These are phyloP conservation scores for Vidua chalybeata DNA, from an alignment of 2,113 vertebrate species.

Conservation along the genomic window DNA sequence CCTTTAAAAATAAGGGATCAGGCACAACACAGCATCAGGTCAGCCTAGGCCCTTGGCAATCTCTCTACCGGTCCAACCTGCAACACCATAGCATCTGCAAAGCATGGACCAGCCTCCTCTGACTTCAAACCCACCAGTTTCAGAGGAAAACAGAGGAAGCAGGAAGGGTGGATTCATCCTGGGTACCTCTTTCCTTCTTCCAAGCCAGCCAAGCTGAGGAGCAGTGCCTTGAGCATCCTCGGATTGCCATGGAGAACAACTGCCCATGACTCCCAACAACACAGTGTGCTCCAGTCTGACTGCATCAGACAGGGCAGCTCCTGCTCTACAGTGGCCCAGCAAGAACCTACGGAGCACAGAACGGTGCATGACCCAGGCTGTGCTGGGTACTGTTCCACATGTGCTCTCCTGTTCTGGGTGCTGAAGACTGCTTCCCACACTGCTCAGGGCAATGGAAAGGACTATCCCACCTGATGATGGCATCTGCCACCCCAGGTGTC, in stretches of 20 bases:
- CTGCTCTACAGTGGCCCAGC: background rate
- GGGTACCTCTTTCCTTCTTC: background rate
- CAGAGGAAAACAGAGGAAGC: background rate
- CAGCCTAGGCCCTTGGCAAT: background rate
- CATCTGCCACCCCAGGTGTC: background rate
- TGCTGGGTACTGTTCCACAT: background rate
- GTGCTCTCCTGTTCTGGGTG: background rate
- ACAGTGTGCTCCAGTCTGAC: background rate
- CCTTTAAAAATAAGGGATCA: background rate
- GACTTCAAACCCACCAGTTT: background rate
- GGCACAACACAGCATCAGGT: background rate
- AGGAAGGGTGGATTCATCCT: background rate
- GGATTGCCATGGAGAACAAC: accelerated
- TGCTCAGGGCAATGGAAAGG: background rate
- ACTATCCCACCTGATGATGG: background rate
- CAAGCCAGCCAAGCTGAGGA: background rate
- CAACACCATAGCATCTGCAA: background rate
- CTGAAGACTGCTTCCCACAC: background rate
- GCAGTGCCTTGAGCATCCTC: background rate
- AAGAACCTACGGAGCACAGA: background rate
- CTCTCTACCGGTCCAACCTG: background rate
- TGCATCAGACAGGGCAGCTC: background rate
- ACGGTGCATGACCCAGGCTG: background rate
- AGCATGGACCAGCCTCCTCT: background rate
- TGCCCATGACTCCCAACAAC: background rate